A percentile compares a stretch with the other conserved stretches of the same genome.
phyloP scores from a whole-genome alignment of 2,797 vertebrate genomes.

The Antrozous pallidus region DNA sequence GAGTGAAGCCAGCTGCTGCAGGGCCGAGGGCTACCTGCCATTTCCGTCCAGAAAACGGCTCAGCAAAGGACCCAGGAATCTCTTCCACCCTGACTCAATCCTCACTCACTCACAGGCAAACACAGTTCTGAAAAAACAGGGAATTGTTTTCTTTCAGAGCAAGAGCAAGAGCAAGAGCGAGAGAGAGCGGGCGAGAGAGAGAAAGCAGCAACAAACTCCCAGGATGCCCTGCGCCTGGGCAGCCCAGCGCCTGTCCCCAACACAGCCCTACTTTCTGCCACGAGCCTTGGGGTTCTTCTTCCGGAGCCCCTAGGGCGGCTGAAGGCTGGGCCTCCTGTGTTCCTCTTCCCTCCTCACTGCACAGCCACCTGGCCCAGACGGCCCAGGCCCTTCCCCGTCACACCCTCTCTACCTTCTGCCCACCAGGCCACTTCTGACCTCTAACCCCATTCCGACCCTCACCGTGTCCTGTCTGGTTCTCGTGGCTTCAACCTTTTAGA shows the following conservation, averaged over 20 bases:
- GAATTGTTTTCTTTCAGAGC: background rate
- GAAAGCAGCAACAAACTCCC: too few relatives aligned
- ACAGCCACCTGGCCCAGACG: background rate
- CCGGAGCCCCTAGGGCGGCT: background rate
- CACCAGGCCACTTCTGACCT: background rate
- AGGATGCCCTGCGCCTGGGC: background rate
- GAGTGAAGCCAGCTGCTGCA: accelerated
- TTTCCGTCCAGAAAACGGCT: background rate
- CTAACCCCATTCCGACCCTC: accelerated
- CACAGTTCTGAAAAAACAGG: too few relatives aligned
- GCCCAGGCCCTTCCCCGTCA: background rate
- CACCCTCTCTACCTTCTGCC: background rate
- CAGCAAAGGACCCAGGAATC: accelerated
- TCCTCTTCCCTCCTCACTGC: accelerated
- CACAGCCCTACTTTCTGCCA: background rate
- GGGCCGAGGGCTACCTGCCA: accelerated
- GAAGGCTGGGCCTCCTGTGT: background rate
- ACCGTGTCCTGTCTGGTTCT: background rate
- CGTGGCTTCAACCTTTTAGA: accelerated
- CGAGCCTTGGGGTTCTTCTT: background rate
- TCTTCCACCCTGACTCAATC: accelerated
- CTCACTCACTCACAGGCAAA: too few relatives aligned
- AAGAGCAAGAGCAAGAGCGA: too few relatives aligned
- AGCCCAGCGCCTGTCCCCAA: background rate
- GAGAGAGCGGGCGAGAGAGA: too few relatives aligned